Conservation (phyloP, 1,140 invertebrate species). For the Charaxes varanes region DNA sequence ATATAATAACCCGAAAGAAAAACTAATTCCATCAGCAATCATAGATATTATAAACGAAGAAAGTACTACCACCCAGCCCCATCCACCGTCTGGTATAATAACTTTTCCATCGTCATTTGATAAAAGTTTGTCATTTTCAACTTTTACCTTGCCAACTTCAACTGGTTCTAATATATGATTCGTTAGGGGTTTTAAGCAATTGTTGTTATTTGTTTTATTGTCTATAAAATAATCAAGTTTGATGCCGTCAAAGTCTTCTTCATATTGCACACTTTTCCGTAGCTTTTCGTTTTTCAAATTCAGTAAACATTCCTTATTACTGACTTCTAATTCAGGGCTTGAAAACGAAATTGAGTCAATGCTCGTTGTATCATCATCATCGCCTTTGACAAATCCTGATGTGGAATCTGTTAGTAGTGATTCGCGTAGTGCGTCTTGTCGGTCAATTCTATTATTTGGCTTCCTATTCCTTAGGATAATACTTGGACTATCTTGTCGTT, state of each 20-base stretch:
- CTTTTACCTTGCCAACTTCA: constrained; percentile 12
- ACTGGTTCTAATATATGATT: constrained; percentile 2
- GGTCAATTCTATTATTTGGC: constrained; percentile 24
- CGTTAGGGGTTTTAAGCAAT: not conserved
- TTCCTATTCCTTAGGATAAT: constrained; percentile 40
- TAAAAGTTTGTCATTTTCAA: constrained; percentile 20
- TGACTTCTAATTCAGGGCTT: constrained; percentile 49
- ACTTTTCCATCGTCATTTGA: constrained; percentile 43
- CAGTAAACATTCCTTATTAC: constrained; percentile 30
- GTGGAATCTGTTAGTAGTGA: constrained; percentile 58
- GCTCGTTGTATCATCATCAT: constrained; percentile 48
- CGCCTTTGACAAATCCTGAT: constrained; percentile 56
- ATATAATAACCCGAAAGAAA: constrained; percentile 93
- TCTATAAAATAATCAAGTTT: constrained; percentile 8
- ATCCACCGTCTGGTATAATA: constrained; percentile 81
- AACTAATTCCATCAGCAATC: constrained; percentile 96
- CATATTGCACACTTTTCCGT: constrained; percentile 17
- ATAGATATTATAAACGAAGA: constrained; percentile 90
- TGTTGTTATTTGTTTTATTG: not conserved
- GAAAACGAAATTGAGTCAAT: constrained; percentile 44
- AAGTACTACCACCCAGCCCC: constrained; percentile 92
- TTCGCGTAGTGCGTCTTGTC: constrained; percentile 40
- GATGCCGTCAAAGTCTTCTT: constrained; percentile 26
- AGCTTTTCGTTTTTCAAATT: constrained; percentile 5
- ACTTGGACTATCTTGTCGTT: constrained; percentile 34